Conservation (phyloP, 2,113 vertebrate species). For the Chauna torquata region DNA sequence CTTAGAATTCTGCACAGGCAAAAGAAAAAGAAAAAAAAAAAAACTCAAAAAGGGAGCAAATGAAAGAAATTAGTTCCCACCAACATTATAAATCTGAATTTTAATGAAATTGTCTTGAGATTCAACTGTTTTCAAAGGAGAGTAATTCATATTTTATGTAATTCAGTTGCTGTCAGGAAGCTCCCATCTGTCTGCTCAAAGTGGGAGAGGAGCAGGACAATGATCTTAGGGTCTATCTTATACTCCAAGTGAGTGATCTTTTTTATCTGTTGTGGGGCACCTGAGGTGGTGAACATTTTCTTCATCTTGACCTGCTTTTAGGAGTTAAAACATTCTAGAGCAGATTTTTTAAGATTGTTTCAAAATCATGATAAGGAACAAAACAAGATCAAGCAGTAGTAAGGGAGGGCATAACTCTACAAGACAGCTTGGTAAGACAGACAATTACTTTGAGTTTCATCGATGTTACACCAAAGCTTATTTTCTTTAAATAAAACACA, state of each 20-base stretch:
- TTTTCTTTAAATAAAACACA: neutral
- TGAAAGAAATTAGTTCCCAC: neutral
- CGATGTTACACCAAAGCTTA: neutral
- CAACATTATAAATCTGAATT: neutral
- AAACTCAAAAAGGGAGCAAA: neutral
- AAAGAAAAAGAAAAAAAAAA: no score
- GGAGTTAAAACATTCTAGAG: neutral
- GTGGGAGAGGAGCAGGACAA: neutral
- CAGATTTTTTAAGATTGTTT: neutral
- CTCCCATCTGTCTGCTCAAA: neutral
- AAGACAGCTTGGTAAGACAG: neutral
- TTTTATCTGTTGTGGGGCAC: neutral
- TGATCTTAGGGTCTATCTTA: fast-evolving
- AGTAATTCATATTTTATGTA: neutral
- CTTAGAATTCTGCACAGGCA: neutral
- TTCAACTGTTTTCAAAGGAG: neutral
- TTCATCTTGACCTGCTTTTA: neutral
- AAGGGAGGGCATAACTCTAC: neutral
- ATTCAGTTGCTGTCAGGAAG: neutral
- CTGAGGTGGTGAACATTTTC: neutral
- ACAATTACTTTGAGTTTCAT: neutral
- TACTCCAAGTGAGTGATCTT: neutral
- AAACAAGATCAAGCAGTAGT: neutral
- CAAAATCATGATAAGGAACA: neutral
- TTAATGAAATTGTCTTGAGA: neutral